Evolutionary conservation across 1,140 invertebrate genomes (phyloP), one percentile per base, ranked within the genome.

Genomic region (Philopotamus ludificatus): DNA sequence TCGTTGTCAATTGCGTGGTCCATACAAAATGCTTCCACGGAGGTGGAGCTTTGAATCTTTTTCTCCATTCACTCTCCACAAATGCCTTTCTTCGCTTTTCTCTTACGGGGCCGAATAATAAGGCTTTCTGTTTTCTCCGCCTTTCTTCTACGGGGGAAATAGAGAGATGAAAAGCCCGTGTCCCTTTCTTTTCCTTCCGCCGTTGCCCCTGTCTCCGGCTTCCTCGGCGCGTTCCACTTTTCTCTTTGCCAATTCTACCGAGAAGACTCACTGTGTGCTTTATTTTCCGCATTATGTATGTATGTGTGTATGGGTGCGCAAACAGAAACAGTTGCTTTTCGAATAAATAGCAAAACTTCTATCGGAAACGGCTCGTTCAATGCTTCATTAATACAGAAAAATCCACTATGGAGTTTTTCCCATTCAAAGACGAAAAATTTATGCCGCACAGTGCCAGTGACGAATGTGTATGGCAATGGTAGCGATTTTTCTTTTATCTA

Each of bases 101-200:
- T 70, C 67, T 70, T 70, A 66, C 62, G 45, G 20, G 47, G 61
- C 7, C 57, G 60, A 70, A 70, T 70, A 70, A 70, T 70, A 66
- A 66, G 60, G 67, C 53, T 62, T 69, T 64, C 67, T 65, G 57
- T 65, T 69, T n/a, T 58, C 55, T 57, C 18, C 47, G 63, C 54
- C 28, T 70, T 70, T 70, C 34, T 70, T 70, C 64, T 54, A n/a
- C n/a, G n/a, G n/a, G 54, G 41, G 63, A 57, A 70, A 70, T 66
- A 66, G 68, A 60, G 49, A 70, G 64, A 70, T 70, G 68, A 70
- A 70, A 70, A 70, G 68, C 68, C 54, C 41, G 59, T 66, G 64
- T 66, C 64, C 39, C 55, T 53, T 44, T 58, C 25, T 63, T 54
- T 63, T 42, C 22, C 54, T 42, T 49, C n/a, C n/a, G n/a, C n/a